Conservation (phyloP, 1,140 invertebrate genomes). For the Proctacanthus coquilletti region DNA sequence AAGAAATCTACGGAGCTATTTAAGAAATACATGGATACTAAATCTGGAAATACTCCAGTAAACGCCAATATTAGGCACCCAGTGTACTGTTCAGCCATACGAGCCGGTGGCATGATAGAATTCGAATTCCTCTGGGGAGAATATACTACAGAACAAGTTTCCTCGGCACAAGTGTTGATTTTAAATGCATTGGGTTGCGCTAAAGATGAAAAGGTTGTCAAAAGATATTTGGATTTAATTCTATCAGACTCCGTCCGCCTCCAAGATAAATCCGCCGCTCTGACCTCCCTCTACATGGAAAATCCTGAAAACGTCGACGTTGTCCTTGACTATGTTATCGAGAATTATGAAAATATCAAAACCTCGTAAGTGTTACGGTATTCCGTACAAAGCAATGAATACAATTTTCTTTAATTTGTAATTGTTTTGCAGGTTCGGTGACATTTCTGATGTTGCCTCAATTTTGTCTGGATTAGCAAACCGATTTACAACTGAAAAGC, state of each 20-base stretch:
- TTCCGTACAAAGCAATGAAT: background rate
- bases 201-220: slow-evolving; percentile 26
- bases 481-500: slow-evolving; percentile 29
- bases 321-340: slow-evolving; percentile 32
- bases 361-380: slow-evolving; percentile 29
- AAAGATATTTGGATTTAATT: slow-evolving; percentile 18
- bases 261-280: slow-evolving; percentile 28
- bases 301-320: slow-evolving; percentile 30
- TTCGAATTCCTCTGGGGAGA: slow-evolving; percentile 36
- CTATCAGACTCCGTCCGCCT: slow-evolving; percentile 25
- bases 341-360: slow-evolving; percentile 22
- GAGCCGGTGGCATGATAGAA: slow-evolving; percentile 30
- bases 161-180: slow-evolving; percentile 38
- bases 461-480: slow-evolving; percentile 31
- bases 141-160: slow-evolving; percentile 31
- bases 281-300: slow-evolving; percentile 28
- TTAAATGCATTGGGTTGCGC: slow-evolving; percentile 42
- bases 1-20: slow-evolving; percentile 19
- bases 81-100: slow-evolving; percentile 40
- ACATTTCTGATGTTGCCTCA: slow-evolving; percentile 27
- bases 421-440: slow-evolving; percentile 19
- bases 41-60: slow-evolving; percentile 12
- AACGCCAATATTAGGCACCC: slow-evolving; percentile 37
- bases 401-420: slow-evolving; percentile 8
- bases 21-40: slow-evolving; percentile 9